Evolutionary conservation across 2,888 invertebrate genomes (phyloP), one percentile per base, ranked within the genome.

Genomic region (Chymomyza procnemis): DNA sequence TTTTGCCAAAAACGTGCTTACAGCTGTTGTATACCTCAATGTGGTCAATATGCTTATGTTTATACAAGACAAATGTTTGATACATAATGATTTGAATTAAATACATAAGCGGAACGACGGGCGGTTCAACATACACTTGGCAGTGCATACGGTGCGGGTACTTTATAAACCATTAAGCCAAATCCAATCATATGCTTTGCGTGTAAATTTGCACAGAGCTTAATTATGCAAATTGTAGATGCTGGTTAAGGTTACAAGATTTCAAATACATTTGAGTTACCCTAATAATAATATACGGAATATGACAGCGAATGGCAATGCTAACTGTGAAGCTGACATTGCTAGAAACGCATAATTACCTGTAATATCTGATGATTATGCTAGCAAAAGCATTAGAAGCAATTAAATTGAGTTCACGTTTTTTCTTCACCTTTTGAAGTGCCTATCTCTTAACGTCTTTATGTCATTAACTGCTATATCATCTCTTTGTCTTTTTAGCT

Each of bases 1-100:
- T 50, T 69, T 72, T 69, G 64, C 58, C 66, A 76, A 63, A n/a
- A 22, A 41, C 34, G 12, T 41, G 34, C 34, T 41, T 3, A 41
- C 34, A 41, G 34, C 34, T 41, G 34, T 41, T 41, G 12, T 41
- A 12, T 41, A 41, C 12, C 34, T 41, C 12, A 41, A 41, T 41
- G 34, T 41, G 34, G 34, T 41, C 34, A 41, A 41, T 41, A 41
- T 41, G 34, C 34, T 9, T 41, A 41, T 41, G 26, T 26, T 26
- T 26, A 26, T 26, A 2, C 26, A 26, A 26, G 26, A 26, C 26
- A 26, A 26, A 26, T 8, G 26, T 8, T 5, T 41, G 6, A 41
- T 41, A 41, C 34, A 41, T 41, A 41, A 41, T 41, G 34, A 12
- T 5, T 41, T 12, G 5, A 41, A 12, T 12, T 41, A 12, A 41